A percentile compares a stretch with the other conserved stretches of the same genome.
These are phyloP conservation scores for Sorex maritimensis DNA, from an alignment of 2,797 vertebrate genomes.

Conservation along the genomic window DNA sequence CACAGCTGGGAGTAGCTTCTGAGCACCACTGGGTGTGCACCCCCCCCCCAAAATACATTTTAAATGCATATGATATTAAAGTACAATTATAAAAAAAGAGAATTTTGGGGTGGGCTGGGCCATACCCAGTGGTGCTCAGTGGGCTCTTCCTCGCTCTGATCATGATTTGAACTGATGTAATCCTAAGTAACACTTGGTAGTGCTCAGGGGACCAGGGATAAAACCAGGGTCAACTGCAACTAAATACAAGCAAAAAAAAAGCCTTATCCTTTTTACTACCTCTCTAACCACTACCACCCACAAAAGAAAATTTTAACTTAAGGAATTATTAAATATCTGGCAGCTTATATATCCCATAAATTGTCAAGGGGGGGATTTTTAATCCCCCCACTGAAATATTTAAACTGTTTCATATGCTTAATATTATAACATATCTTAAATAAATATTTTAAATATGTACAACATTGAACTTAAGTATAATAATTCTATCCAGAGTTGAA, in stretches of 20 bases:
- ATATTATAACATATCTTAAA: conserved; percentile 38
- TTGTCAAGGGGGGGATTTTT: not conserved
- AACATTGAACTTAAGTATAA: not conserved
- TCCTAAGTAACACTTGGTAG: no score
- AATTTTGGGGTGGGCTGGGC: no score
- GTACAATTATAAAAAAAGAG: not conserved
- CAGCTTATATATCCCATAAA: conserved; percentile 38
- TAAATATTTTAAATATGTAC: conserved; percentile 64
- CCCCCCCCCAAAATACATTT: not conserved
- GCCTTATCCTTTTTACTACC: no score
- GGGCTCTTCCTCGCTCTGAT: no score
- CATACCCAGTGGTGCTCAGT: no score
- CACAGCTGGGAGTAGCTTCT: no score
- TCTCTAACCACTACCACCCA: no score
- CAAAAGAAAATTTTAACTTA: not conserved
- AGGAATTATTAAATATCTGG: conserved; percentile 49
- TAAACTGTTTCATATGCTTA: conserved; percentile 51
- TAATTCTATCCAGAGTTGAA: conserved; percentile 53
- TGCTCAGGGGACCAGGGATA: no score
- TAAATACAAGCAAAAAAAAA: no score
- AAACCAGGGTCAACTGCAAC: no score
- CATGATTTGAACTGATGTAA: no score
- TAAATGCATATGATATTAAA: conserved; percentile 51
- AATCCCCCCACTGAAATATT: conserved; percentile 43
- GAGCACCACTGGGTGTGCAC: no score